Conservation (phyloP, 2,113 vertebrate species). For the Archocentrus centrarchus region DNA sequence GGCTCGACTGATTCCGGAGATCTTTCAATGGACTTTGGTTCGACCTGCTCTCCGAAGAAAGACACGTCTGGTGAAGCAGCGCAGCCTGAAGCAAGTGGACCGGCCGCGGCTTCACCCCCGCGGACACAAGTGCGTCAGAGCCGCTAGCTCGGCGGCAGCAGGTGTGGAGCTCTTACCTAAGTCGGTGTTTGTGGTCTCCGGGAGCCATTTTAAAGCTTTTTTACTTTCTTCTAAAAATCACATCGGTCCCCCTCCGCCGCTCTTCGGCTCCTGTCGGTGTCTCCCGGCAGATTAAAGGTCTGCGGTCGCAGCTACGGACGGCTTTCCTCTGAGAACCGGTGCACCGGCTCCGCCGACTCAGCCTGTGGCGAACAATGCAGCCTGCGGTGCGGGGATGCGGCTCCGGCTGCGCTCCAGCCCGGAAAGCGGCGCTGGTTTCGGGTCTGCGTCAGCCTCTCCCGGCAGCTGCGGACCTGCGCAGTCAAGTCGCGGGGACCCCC, state of each 20-base stretch:
- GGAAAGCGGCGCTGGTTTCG: not conserved
- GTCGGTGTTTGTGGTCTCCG: constrained; percentile 9
- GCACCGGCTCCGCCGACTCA: not conserved
- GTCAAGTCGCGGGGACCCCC: not conserved
- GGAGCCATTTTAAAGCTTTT: constrained; percentile 46
- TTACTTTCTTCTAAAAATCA: constrained; percentile 33
- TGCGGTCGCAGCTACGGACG: not conserved
- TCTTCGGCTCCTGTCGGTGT: not conserved
- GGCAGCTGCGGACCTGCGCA: constrained; percentile 11
- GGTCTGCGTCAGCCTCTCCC: constrained; percentile 24
- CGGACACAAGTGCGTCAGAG: not conserved
- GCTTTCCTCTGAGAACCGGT: not conserved
- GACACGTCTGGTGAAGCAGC: not conserved
- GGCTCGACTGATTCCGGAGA: not conserved
- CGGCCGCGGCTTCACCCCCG: not conserved
- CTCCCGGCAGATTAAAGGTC: not conserved
- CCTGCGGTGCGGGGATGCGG: not conserved
- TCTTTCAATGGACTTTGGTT: constrained; percentile 14
- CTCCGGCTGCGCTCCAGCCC: not conserved
- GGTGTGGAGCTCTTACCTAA: constrained; percentile 36
- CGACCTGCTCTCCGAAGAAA: not conserved
- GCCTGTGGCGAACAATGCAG: constrained; percentile 9
- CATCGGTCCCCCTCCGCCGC: not conserved
- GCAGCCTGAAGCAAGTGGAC: not conserved
- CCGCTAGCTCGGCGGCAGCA: not conserved